A percentile compares a stretch with the other conserved stretches of the same genome.
Evolutionary conservation across 2,888 invertebrate genomes (phyloP).

Genomic region (Notodonta ziczac): DNA sequence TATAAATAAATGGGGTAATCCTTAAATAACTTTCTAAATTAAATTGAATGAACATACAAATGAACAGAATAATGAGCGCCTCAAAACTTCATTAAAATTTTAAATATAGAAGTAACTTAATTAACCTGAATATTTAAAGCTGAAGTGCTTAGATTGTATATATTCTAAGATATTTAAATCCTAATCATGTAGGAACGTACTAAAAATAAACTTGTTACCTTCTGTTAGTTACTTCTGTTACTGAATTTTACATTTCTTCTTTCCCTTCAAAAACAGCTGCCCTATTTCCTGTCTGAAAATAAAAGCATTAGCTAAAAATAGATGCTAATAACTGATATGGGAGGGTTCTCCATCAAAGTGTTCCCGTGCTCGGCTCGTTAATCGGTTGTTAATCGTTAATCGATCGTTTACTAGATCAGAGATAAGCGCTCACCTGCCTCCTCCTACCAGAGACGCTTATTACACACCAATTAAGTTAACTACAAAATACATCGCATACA

Average conservation of each 20-base stretch:
- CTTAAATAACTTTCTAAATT: no score
- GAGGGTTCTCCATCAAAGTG: constrained; percentile 11
- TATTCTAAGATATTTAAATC: no score
- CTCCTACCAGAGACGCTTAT: not conserved
- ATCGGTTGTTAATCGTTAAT: constrained; percentile 19
- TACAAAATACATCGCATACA: not conserved
- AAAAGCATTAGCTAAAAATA: not conserved
- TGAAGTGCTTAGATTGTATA: no score
- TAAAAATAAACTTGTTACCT: no score
- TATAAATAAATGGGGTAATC: no score
- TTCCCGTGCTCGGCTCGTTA: constrained; percentile 10
- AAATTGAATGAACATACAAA: not conserved
- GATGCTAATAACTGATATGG: not conserved
- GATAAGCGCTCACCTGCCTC: constrained; percentile 19
- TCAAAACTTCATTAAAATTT: not conserved
- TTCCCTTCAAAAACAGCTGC: no score
- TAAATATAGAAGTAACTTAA: not conserved
- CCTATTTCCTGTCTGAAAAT: no score
- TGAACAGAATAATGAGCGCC: not conserved
- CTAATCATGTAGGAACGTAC: no score
- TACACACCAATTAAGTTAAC: not conserved
- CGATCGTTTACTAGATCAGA: constrained; percentile 20
- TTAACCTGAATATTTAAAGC: no score
- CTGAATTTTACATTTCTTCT: no score
- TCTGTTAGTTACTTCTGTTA: no score